Conservation (phyloP, 2,888 invertebrate species). For the Adelphocoris suturalis region DNA sequence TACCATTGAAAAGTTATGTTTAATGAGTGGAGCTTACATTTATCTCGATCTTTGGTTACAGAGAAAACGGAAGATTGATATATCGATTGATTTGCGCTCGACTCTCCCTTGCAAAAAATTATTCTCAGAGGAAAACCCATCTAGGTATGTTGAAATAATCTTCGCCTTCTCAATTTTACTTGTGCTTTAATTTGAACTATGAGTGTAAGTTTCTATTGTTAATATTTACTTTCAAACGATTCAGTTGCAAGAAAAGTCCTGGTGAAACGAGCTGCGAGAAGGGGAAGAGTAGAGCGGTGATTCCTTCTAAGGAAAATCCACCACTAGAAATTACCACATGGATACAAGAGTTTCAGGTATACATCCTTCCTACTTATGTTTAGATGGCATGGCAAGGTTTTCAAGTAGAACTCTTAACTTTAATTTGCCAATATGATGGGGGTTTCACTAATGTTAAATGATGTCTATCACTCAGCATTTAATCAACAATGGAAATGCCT, state of each 20-base stretch:
- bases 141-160: conserved; percentile 73
- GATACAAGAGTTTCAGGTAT: conserved; percentile 86
- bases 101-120: conserved; percentile 81
- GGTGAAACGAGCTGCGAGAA: conserved; percentile 72
- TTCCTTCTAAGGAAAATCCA: conserved; percentile 89
- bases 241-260: conserved; percentile 67
- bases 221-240: not conserved
- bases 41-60: conserved; percentile 75
- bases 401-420: no score
- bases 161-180: not conserved
- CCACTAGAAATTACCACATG: conserved; percentile 88
- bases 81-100: conserved; percentile 78
- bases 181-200: not conserved
- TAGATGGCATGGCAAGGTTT: no score
- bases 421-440: no score
- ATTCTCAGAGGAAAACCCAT: conserved; percentile 79
- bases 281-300: conserved; percentile 79
- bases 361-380: conserved; percentile 59
- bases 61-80: conserved; percentile 80
- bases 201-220: not conserved
- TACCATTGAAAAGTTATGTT: not conserved
- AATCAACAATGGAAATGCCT: no score
- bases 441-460: no score
- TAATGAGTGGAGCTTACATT: not conserved
- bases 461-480: no score